Base-by-base conservation (phyloP, 2,113 vertebrate genomes). In the Baryphthengus martii region DNA sequence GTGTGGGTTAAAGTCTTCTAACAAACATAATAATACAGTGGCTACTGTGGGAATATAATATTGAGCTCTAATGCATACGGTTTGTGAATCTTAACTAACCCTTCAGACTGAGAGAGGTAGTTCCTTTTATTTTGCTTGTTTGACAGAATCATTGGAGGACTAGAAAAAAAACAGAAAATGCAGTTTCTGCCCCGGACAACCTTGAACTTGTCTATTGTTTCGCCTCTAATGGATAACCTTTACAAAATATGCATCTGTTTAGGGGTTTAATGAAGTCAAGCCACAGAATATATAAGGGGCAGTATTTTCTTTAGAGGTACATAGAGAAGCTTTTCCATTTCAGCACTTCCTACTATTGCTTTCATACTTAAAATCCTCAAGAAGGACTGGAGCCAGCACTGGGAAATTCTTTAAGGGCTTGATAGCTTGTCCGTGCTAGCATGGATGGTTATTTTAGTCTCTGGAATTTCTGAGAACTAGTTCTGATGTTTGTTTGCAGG, bases 101-200 rank as follows among this genome's bases (percentile, higher is more conserved):
- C 65, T 81, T 92, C 81, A 79, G 61, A 62, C 70, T 75, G 47
- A 85, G 71, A 77, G 66, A 86, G 67, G 50, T 56, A 45, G 70
- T 84, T 92, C 62, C 89, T 91, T 94, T 96, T 87, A 66, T 89
- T 96, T 92, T 95, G 67, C 71, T 78, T 93, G 81, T 94, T 95
- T 89, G 89, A 83, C 84, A 88, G 74, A 95, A 79, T 76, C 61
- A 50, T 55, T 85, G 73, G 47, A 83, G 70, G 47, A 77, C 68
- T 91, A 56, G 87, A 89, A 39, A 58, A 82, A 96, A 95, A 92
- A 45, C 11, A 88, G 76, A 95, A 85, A 74, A 68, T 59, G 29
- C 42, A 33, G 0, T 89, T 94, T 95, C 67, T 95, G 77, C 49
- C 81, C 35, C 73, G 67, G 59, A 90, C 79, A 93, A 61, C 91